phyloP scores from a whole-genome alignment of 1,140 invertebrate species.

The Mylabris phalerata region DNA sequence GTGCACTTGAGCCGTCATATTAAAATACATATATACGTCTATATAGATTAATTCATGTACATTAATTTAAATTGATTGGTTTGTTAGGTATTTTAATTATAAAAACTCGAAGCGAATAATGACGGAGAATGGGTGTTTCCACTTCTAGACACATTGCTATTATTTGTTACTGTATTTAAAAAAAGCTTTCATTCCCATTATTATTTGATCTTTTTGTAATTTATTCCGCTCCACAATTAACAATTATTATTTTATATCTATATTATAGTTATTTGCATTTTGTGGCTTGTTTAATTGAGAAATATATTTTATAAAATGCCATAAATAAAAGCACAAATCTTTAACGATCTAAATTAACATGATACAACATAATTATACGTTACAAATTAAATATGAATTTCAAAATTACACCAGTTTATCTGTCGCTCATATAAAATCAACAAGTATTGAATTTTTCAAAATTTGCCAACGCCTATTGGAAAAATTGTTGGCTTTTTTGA shows the following conservation, averaged over 20 bases:
- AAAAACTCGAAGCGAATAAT: slow-evolving; percentile 8
- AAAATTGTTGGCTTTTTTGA: too few relatives aligned
- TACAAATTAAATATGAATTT: too few relatives aligned
- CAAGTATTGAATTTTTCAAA: too few relatives aligned
- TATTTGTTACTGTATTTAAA: slow-evolving; percentile 2
- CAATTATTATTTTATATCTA: slow-evolving; percentile 10
- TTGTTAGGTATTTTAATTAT: slow-evolving; percentile 16
- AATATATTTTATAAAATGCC: too few relatives aligned
- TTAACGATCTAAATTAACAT: too few relatives aligned
- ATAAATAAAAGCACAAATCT: too few relatives aligned
- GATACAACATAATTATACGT: too few relatives aligned
- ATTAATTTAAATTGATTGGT: slow-evolving; percentile 22
- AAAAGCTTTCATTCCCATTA: not conserved
- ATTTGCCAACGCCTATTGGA: too few relatives aligned
- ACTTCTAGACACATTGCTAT: slow-evolving; percentile 3
- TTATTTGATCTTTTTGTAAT: not conserved
- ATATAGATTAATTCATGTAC: not conserved
- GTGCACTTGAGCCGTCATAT: slow-evolving; percentile 21
- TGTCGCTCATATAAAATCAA: too few relatives aligned
- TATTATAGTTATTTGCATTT: too few relatives aligned
- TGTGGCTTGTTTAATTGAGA: too few relatives aligned
- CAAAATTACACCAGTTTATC: too few relatives aligned
- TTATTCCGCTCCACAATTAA: slow-evolving; percentile 10
- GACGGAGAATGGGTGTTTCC: slow-evolving; percentile 19
- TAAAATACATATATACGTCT: slow-evolving; percentile 12